A percentile compares a stretch with the other conserved stretches of the same genome.
Evolutionary conservation across 2,113 vertebrate genomes (phyloP).

Genomic region (Leucopsar rothschildi): DNA sequence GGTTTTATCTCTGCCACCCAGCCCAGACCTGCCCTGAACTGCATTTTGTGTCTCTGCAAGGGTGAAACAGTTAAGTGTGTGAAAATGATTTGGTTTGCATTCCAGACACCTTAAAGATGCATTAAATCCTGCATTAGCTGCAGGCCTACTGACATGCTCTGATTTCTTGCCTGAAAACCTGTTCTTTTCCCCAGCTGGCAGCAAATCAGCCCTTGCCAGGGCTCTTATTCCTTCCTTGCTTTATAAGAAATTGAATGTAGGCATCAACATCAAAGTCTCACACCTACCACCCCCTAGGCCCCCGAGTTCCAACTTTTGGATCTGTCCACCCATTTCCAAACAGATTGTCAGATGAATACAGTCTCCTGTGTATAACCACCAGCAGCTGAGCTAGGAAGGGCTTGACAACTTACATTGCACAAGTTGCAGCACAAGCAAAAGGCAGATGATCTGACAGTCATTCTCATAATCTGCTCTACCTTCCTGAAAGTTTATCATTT

Average conservation of each 20-base stretch:
- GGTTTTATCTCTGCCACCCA: neutral
- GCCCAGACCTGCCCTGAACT: neutral
- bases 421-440: neutral
- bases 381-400: neutral
- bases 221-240: neutral
- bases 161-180: neutral
- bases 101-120: neutral
- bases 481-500: neutral
- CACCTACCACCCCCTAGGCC: accelerated
- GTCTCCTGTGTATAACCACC: neutral
- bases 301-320: neutral
- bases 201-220: neutral
- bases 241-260: neutral
- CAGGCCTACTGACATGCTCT: neutral
- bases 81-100: neutral
- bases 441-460: neutral
- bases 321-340: neutral
- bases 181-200: neutral
- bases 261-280: neutral
- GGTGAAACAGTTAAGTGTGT: neutral
- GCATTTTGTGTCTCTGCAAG: neutral
- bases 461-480: neutral
- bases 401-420: neutral
- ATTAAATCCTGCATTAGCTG: neutral
- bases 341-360: neutral